A percentile compares a stretch with the other conserved stretches of the same genome.
Conservation (phyloP, 2,888 invertebrate genomes). For the Limulus polyphemus region DNA sequence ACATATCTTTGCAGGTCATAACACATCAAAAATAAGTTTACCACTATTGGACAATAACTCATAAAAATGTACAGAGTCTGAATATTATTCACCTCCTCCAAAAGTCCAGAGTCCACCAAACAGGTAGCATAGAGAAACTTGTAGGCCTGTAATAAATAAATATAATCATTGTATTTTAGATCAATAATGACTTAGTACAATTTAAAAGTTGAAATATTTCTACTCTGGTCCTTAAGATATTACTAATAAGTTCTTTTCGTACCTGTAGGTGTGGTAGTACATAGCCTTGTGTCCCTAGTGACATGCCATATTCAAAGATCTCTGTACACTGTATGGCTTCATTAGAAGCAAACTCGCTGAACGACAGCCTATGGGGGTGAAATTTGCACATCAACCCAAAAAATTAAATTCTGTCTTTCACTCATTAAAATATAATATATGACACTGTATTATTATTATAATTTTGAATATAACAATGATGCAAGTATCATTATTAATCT, state of each 20-base stretch:
- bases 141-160: slow-evolving; percentile 50
- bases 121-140: slow-evolving; percentile 69
- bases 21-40: not conserved
- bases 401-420: not conserved
- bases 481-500: no score
- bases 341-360: slow-evolving; percentile 54
- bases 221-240: not conserved
- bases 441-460: no score
- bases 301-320: slow-evolving; percentile 84
- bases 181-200: slow-evolving; percentile 7
- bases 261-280: not conserved
- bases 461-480: no score
- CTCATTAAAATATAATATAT: not conserved
- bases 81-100: slow-evolving; percentile 50
- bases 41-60: not conserved
- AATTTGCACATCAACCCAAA: no score
- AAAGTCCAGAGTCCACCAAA: slow-evolving; percentile 61
- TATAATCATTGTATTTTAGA: not conserved
- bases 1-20: not conserved
- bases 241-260: not conserved
- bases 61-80: not conserved
- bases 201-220: not conserved
- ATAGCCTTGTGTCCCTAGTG: slow-evolving; percentile 44
- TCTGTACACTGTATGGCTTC: slow-evolving; percentile 87
- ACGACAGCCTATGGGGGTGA: slow-evolving; percentile 18